Evolutionary conservation across 1,140 invertebrate species (phyloP).

Genomic region (Helicoverpa zea): DNA sequence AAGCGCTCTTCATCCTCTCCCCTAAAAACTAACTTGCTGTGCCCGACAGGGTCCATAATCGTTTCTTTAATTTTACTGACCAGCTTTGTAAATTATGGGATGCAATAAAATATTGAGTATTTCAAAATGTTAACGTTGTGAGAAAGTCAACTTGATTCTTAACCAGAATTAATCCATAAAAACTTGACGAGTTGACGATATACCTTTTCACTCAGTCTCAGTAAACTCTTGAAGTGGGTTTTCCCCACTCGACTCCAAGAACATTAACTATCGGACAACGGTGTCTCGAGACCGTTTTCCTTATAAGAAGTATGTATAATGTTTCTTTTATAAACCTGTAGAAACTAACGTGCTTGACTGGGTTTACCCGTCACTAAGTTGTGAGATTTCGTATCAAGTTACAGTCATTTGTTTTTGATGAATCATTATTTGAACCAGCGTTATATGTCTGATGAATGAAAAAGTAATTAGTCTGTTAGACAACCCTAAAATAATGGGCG

Average conservation of each 20-base stretch:
- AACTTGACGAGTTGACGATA: background rate
- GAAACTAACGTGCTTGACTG: conserved; percentile 13
- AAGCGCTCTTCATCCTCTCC: too few relatives aligned
- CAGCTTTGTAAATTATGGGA: too few relatives aligned
- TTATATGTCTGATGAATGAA: too few relatives aligned
- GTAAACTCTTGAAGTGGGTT: background rate
- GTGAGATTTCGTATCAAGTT: background rate
- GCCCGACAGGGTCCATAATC: too few relatives aligned
- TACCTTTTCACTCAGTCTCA: background rate
- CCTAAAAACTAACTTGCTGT: too few relatives aligned
- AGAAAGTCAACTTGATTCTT: too few relatives aligned
- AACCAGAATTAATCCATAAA: background rate
- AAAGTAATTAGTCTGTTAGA: too few relatives aligned
- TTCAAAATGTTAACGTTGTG: too few relatives aligned
- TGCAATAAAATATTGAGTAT: too few relatives aligned
- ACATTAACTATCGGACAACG: background rate
- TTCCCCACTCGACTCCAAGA: background rate
- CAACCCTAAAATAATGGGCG: too few relatives aligned
- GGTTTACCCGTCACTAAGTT: background rate
- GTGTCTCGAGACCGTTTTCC: conserved; percentile 5
- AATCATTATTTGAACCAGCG: background rate
- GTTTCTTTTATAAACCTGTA: conserved; percentile 2
- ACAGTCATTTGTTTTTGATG: background rate
- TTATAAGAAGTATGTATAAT: conserved; percentile 24
- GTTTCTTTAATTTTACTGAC: too few relatives aligned